A percentile compares a stretch with the other conserved stretches of the same genome.
Conservation (phyloP, 1,140 invertebrate species). For the Anoplolepis gracilipes region DNA sequence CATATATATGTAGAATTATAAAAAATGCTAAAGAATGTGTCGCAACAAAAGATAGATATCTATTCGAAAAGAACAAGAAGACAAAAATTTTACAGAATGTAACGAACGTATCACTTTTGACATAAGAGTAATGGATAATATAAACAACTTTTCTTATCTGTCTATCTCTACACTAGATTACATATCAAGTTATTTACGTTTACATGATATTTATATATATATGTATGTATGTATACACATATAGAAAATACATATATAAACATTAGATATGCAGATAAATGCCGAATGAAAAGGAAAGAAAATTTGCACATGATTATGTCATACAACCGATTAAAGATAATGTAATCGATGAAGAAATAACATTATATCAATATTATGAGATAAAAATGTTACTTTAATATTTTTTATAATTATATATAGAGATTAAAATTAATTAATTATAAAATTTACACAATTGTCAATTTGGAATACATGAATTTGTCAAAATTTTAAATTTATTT, state of each 20-base stretch:
- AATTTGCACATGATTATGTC: background rate
- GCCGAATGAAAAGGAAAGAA: background rate
- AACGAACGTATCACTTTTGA: background rate
- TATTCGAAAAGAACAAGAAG: background rate
- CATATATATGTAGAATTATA: too few species aligned
- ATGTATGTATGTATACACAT: background rate
- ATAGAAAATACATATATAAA: too few species aligned
- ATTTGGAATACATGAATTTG: constrained; percentile 23
- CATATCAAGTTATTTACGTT: background rate
- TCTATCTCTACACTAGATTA: background rate
- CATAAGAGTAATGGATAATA: background rate
- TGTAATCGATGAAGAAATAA: background rate
- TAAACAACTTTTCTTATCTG: background rate
- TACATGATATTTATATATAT: too few species aligned
- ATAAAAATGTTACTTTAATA: background rate
- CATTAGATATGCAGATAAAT: background rate
- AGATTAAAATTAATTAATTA: background rate
- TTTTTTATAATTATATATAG: constrained; percentile 2
- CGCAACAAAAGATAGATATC: background rate
- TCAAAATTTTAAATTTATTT: background rate
- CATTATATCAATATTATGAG: background rate
- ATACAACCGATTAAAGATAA: constrained; percentile 3
- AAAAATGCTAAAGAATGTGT: too few species aligned
- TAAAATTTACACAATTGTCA: constrained; percentile 3
- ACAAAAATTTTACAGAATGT: background rate